Conservation (phyloP, 2,888 invertebrate species). For the Meteorus cinctellus region DNA sequence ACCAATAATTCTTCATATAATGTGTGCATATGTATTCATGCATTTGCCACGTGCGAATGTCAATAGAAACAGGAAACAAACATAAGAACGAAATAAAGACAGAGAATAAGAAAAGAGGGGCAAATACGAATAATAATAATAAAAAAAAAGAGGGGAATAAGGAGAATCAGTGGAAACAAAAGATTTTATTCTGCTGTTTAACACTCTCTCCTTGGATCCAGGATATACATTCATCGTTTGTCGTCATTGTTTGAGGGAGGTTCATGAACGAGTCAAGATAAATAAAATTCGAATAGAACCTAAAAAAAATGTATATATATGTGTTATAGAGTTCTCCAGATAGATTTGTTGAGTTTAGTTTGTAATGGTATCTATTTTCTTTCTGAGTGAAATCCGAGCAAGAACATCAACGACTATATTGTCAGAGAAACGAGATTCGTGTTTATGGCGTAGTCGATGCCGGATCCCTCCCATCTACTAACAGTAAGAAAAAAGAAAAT, state of each 20-base stretch:
- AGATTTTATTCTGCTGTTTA: constrained; percentile 17
- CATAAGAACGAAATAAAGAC: constrained; percentile 5
- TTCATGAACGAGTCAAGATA: background rate
- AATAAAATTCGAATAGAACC: background rate
- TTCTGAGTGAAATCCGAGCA: constrained; percentile 39
- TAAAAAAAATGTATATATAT: background rate
- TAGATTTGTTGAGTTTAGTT: constrained; percentile 25
- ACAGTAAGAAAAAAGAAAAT: background rate
- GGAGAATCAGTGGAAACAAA: constrained; percentile 8
- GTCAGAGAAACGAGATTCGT: constrained; percentile 12
- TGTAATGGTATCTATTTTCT: constrained; percentile 53
- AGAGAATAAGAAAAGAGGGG: background rate
- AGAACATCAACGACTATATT: background rate
- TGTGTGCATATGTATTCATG: background rate
- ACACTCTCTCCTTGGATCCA: constrained; percentile 11
- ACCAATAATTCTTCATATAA: background rate
- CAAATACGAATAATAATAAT: background rate
- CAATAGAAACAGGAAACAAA: constrained; percentile 8
- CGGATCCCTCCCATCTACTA: constrained; percentile 7
- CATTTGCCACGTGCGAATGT: constrained; percentile 29
- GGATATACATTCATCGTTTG: constrained; percentile 22
- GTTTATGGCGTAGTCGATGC: constrained; percentile 12
- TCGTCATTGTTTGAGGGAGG: background rate
- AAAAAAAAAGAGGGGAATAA: constrained; percentile 7
- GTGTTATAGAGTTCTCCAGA: background rate